Base-by-base conservation (phyloP, 2,797 vertebrate genomes). In the Smutsia gigantea region DNA sequence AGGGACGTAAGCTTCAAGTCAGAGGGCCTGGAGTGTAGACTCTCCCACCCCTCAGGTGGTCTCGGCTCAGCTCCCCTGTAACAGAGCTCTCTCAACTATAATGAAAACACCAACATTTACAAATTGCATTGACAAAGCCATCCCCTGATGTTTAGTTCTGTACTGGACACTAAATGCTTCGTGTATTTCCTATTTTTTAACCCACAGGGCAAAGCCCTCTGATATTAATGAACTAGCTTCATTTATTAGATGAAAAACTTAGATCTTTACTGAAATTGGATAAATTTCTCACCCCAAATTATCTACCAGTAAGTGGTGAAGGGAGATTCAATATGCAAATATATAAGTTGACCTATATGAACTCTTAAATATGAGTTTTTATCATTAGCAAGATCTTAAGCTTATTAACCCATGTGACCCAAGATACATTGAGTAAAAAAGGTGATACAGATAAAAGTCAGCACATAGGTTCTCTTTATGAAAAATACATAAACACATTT, bases 311-410 rank as follows among this genome's bases (percentile, higher is more conserved):
- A 91, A 79, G 9, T 72, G 21, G 29, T 29, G 4, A 34, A 87
- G 53, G 17, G 42, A 94, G 53, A 77, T 71, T 71, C 39, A 71
- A 27, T 49, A 79, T 71, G 3, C 64, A 96, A 84, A 57, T 31
- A 39, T 19, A 17, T 9, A 84, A 23, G 23, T 42, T 89, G 14
- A 69, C 12, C 49, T 57, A 39, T 8, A 39, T 49, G 61, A 95
- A 83, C 15, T 75, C 34, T 72, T 86, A 69, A 87, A 77, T 75
- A 49, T 49, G 42, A 90, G 29, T 34, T 84, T 93, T 59, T 69
- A 46, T 71, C 59, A 49, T 57, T 84, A 92, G 19, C 21, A 92
- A 91, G 93, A 95, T 77, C 6, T 90, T n/a, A 68, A 49, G 11
- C n/a, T 89, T 86, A 83, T 81, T 87, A 87, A 78, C 61, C 10